A percentile compares a stretch with the other conserved stretches of the same genome.
phyloP scores from a whole-genome alignment of 2,113 vertebrate species.

The Syrrhaptes paradoxus region DNA sequence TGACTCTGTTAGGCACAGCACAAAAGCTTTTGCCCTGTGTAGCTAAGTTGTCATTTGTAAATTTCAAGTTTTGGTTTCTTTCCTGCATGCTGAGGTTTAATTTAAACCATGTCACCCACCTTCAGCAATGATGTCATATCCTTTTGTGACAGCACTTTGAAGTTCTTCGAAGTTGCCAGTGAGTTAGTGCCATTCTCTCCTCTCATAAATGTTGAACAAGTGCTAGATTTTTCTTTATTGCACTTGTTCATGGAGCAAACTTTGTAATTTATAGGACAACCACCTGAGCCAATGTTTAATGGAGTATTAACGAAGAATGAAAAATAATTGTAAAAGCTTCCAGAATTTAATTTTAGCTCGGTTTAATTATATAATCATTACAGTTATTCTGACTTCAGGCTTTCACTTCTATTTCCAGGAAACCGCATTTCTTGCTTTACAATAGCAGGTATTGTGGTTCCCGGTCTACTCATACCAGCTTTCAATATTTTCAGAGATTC shows the following conservation, averaged over 20 bases:
- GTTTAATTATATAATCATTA: neutral
- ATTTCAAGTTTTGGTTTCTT: slow-evolving; percentile 59
- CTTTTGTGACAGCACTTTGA: neutral
- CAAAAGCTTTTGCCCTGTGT: slow-evolving; percentile 28
- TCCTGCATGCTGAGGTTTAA: slow-evolving; percentile 42
- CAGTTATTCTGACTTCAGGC: neutral
- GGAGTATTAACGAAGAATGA: neutral
- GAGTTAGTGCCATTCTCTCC: neutral
- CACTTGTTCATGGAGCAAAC: neutral
- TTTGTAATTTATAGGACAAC: slow-evolving; percentile 2
- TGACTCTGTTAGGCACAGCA: slow-evolving; percentile 49
- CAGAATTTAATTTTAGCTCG: slow-evolving; percentile 11
- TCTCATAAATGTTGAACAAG: neutral
- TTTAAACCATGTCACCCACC: slow-evolving; percentile 49
- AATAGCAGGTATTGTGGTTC: neutral
- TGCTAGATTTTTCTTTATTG: too few species aligned
- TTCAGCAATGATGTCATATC: neutral
- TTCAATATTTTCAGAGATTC: neutral
- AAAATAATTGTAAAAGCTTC: neutral
- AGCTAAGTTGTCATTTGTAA: slow-evolving; percentile 62
- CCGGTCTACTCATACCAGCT: neutral
- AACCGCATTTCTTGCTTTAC: neutral
- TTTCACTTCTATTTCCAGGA: neutral
- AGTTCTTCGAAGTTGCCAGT: neutral
- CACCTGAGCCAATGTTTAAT: neutral